Evolutionary conservation across 2,113 vertebrate species (phyloP).

Genomic region (Rhipidura dahli): DNA sequence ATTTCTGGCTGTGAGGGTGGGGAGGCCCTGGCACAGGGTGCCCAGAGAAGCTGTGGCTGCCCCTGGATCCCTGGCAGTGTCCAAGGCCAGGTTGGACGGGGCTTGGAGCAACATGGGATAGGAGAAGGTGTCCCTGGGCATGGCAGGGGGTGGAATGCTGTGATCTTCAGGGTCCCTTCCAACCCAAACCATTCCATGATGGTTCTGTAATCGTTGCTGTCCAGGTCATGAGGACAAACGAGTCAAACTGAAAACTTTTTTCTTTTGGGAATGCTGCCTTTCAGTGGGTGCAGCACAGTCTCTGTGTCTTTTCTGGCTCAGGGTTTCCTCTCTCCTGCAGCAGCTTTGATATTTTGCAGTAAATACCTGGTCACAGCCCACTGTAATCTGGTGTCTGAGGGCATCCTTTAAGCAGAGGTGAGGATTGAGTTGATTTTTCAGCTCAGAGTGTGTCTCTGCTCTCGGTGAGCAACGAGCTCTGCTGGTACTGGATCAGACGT

Average conservation of each 20-base stretch:
- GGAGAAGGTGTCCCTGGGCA: background rate
- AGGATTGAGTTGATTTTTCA: background rate
- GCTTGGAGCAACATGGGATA: background rate
- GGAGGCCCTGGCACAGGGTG: accelerated
- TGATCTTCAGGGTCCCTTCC: background rate
- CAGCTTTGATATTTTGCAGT: background rate
- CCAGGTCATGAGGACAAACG: background rate
- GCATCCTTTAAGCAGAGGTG: background rate
- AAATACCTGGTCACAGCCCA: background rate
- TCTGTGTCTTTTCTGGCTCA: background rate
- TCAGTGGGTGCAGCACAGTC: background rate
- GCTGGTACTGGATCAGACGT: background rate
- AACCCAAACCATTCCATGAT: background rate
- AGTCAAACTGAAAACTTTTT: background rate
- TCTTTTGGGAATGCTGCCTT: accelerated
- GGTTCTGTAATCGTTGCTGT: background rate
- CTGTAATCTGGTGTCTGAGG: background rate
- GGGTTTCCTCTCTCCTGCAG: background rate
- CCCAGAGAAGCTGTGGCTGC: background rate
- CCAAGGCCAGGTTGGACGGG: accelerated
- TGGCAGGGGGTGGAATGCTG: background rate
- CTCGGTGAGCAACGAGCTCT: background rate
- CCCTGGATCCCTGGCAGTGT: background rate
- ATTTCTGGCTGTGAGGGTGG: accelerated
- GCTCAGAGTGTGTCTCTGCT: background rate